phyloP scores from a whole-genome alignment of 1,140 invertebrate genomes.

The Nephotettix cincticeps region DNA sequence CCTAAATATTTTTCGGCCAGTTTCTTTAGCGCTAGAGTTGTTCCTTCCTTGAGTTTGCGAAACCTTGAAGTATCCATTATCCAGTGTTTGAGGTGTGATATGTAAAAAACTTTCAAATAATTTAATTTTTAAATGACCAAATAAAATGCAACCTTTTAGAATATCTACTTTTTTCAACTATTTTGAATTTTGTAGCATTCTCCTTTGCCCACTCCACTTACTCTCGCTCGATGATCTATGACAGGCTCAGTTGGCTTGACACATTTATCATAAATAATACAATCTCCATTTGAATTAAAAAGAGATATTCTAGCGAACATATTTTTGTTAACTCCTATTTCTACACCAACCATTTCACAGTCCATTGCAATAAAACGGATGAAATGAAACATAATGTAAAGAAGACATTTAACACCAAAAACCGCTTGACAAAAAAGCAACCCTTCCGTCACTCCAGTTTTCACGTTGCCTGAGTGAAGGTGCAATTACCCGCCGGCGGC shows the following conservation, averaged over 20 bases:
- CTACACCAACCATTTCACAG: conserved; percentile 96
- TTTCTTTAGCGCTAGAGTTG: conserved; percentile 79
- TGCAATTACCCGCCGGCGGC: neutral
- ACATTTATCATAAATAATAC: conserved; percentile 89
- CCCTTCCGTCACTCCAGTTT: neutral
- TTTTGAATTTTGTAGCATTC: conserved; percentile 66
- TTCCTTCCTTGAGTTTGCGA: conserved; percentile 68
- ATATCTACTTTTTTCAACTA: conserved; percentile 84
- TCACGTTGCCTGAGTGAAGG: neutral
- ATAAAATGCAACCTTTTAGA: conserved; percentile 70
- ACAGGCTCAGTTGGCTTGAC: conserved; percentile 80
- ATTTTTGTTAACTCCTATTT: conserved; percentile 68
- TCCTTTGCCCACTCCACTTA: conserved; percentile 85
- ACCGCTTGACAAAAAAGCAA: too few species aligned
- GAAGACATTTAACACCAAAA: too few species aligned
- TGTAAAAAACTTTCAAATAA: conserved; percentile 79
- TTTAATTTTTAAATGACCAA: conserved; percentile 90
- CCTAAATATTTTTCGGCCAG: conserved; percentile 72
- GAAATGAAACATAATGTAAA: too few species aligned
- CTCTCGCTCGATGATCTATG: conserved; percentile 81
- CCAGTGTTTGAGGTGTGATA: conserved; percentile 74
- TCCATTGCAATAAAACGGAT: conserved; percentile 92
- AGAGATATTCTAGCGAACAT: conserved; percentile 89
- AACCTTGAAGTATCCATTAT: conserved; percentile 85
- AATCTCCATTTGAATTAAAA: conserved; percentile 83